Base-by-base conservation (phyloP, 2,113 vertebrate species). In the Malurus alboscapulatus region DNA sequence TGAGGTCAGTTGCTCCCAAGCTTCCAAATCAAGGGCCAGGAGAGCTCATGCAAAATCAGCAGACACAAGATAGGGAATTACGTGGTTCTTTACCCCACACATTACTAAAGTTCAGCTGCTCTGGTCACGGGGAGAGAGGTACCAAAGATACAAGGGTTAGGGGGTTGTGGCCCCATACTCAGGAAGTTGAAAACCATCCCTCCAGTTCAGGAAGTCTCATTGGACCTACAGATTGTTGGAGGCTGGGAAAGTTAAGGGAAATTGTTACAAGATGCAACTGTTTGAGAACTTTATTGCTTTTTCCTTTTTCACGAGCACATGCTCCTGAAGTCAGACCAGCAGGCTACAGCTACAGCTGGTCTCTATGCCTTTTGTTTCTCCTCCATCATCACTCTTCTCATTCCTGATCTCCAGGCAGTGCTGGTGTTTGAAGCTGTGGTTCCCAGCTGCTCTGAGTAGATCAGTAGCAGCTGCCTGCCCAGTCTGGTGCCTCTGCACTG, bases 361-460 rank as follows among this genome's bases (percentile, higher is more conserved):
- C 25, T 71, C 47, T 14, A 0, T 30, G 10, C 27, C 55, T 80
- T 30, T 47, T 62, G 19, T 14, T 75, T 53, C 34, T 79, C 18
- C n/a, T 77, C 25, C 9, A 7, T 50, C 42, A 3, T 6, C 27
- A 19, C 47, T 45, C 17, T 57, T 74, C 48, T 58, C 29, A 9
- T 32, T 42, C 10, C 0, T 1, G 1, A 24, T 17, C 66, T 51
- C 0, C 2, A 45, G 61, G 74, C 53, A 42, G 13, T 48, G 73
- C 68, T 65, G 4, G 9, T 54, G 53, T 55, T 71, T 48, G 83
- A 21, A 83, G 54, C 3, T 4, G 0, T 48, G 47, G 16, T 73
- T 90, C 58, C 55, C 54, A 76, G 58, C 30, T 55, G 27, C 0
- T 1, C 38, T 24, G 42, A n/a, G 63, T 17, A 16, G 50, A n/a